These are phyloP conservation scores for Andrena cerasifolii DNA, from an alignment of 1,140 invertebrate species.

Conservation along the genomic window DNA sequence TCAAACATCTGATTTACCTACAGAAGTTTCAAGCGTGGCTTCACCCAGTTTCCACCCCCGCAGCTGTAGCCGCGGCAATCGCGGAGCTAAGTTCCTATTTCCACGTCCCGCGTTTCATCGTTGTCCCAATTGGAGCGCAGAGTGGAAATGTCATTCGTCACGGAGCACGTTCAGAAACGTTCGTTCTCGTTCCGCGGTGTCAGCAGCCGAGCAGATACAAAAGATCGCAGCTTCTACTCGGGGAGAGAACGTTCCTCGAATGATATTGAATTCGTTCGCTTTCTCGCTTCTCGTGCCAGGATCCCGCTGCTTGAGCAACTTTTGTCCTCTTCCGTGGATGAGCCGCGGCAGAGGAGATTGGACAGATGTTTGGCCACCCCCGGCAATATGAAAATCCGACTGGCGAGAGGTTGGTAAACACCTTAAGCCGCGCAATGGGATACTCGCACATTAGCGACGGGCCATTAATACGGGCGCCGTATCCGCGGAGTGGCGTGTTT, in stretches of 20 bases:
- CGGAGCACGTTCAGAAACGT: not conserved
- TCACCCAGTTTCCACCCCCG: no score
- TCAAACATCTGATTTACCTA: no score
- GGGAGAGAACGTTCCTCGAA: not conserved
- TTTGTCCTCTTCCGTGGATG: not conserved
- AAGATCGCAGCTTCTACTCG: constrained; percentile 1
- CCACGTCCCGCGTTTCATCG: no score
- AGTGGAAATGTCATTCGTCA: not conserved
- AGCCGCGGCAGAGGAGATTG: rapidly evolving
- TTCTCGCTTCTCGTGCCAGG: constrained; percentile 3
- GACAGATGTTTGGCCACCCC: constrained; percentile 11
- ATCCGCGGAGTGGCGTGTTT: constrained; percentile 30
- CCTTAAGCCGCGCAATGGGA: constrained; percentile 34
- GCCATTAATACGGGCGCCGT: constrained; percentile 34
- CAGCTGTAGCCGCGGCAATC: no score
- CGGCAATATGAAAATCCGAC: constrained; percentile 30
- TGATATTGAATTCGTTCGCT: constrained; percentile 25
- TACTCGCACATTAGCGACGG: constrained; percentile 50
- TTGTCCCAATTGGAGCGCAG: no score
- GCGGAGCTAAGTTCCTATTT: no score
- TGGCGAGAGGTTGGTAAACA: constrained; percentile 46
- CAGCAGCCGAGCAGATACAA: not conserved
- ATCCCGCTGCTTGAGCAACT: not conserved
- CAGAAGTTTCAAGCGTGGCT: no score
- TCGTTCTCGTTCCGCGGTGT: not conserved